These are phyloP conservation scores for Timema podura DNA, from an alignment of 2,888 invertebrate genomes.

Conservation along the genomic window DNA sequence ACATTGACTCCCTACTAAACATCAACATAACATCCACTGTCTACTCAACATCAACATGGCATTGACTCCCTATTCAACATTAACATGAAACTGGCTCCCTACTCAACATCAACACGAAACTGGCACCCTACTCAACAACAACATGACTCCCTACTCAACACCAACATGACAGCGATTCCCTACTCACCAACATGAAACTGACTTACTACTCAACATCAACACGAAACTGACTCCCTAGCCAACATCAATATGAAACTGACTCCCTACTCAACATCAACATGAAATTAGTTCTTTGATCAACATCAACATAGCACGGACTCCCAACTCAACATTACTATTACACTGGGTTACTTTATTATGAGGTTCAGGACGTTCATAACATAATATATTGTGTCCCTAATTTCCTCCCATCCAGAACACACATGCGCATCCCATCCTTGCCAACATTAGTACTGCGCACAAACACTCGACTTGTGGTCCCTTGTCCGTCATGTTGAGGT, in stretches of 20 bases:
- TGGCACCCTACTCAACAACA: no score
- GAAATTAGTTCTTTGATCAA: no score
- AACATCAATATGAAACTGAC: not conserved
- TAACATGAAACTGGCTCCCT: conserved; percentile 4
- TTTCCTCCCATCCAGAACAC: no score
- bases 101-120: conserved; percentile 1
- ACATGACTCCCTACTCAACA: not conserved
- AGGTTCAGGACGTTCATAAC: no score
- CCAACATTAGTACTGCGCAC: no score
- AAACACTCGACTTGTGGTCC: no score
- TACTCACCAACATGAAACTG: not conserved
- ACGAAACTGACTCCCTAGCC: conserved; percentile 7
- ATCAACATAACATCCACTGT: not conserved
- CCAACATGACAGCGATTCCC: not conserved
- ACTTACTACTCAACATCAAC: not conserved
- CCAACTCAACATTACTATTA: not conserved
- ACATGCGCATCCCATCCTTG: no score
- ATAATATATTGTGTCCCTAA: no score
- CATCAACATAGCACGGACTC: not conserved
- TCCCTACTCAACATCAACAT: not conserved
- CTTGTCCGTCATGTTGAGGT: no score
- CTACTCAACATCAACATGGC: no score
- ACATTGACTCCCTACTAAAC: not conserved
- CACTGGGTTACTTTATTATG: no score
- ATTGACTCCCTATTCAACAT: not conserved